Base-by-base conservation (phyloP, 2,888 invertebrate species). In the Fragum sueziense region DNA sequence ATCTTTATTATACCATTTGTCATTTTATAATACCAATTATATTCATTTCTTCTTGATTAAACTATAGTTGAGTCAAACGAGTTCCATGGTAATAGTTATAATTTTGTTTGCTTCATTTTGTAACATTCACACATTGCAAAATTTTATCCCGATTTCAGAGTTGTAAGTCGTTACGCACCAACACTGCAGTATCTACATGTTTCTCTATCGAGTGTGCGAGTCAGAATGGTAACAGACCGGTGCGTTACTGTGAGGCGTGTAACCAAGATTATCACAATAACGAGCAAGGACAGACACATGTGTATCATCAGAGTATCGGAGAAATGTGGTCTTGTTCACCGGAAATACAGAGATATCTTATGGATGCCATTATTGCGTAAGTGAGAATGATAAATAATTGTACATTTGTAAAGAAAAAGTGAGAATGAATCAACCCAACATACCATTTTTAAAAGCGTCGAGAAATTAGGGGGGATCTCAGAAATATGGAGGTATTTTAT, bases 121-220 rank as follows among this genome's bases (percentile, higher is more conserved):
- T n/a, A n/a, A n/a, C n/a, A n/a, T n/a, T n/a, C n/a, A n/a, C n/a
- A n/a, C n/a, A n/a, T n/a, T n/a, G n/a, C n/a, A n/a, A n/a, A n/a
- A 14, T 33, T 33, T 59, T 80, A 20, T 22, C 7, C 25, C 20
- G n/a, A 83, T 93, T 94, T 33, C 92, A 97, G 97, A 99, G 98
- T 92, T 99, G 99, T 92, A 96, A 97, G 67, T 97, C 98, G 0
- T 95, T 97, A 59, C 95, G 95, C 0, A 97, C 98, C 88, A 98
- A 98, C 93, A 96, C 97, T 2, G 98, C 99, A 0, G 96, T 97
- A 82, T 97, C 97, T 14, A 98, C 99, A 68, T 99, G 99, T 92
- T 99, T 99, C 93, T 97, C 98, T 0, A 97, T 96, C 65, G 99
- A 99, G 93, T 99, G 99, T 93, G 98, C 98, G 54, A 97, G 97